Percentiles rank a stretch among this genome's conserved stretches.
Conservation (phyloP, 2,888 invertebrate species). For the Anagyrus pseudococci region DNA sequence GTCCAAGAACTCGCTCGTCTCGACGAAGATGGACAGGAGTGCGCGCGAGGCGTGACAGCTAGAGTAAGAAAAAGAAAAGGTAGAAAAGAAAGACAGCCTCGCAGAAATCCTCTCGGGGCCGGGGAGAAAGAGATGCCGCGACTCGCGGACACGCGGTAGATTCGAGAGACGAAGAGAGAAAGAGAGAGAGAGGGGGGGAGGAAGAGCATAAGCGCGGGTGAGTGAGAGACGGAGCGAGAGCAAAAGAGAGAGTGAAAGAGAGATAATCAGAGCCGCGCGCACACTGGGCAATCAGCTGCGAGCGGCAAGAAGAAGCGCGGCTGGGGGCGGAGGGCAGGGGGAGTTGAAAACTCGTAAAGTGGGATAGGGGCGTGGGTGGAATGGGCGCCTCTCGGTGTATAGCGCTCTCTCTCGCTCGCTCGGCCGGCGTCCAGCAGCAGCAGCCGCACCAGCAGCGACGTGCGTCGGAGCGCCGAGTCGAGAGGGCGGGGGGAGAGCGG, state of each 20-base stretch:
- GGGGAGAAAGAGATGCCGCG: not conserved
- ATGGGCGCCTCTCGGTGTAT: constrained; percentile 46
- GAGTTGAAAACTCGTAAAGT: constrained; percentile 44
- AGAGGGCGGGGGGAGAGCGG: constrained; percentile 42
- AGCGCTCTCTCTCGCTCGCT: constrained; percentile 1
- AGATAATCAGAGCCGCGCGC: constrained; percentile 25
- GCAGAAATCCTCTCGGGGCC: not conserved
- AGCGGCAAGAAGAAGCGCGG: constrained; percentile 11
- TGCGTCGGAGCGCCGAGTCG: constrained; percentile 11
- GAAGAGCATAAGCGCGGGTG: constrained; percentile 1
- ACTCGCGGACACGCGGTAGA: not conserved
- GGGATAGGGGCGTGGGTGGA: constrained; percentile 61
- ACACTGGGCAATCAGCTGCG: constrained; percentile 37
- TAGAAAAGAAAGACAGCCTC: not conserved
- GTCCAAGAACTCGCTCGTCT: not conserved
- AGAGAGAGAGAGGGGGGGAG: constrained; percentile 1
- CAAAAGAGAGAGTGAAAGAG: constrained; percentile 23
- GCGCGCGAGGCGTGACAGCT: constrained; percentile 41
- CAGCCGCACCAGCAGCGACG: constrained; percentile 13
- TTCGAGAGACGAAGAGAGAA: too few species aligned
- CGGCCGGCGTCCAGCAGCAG: constrained; percentile 1
- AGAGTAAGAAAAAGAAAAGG: constrained; percentile 13
- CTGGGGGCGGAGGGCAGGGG: constrained; percentile 28
- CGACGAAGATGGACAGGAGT: constrained; percentile 44
- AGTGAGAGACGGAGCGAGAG: constrained; percentile 11